These are phyloP conservation scores for Labeo catla DNA, from an alignment of 2,113 vertebrate genomes.

Conservation along the genomic window DNA sequence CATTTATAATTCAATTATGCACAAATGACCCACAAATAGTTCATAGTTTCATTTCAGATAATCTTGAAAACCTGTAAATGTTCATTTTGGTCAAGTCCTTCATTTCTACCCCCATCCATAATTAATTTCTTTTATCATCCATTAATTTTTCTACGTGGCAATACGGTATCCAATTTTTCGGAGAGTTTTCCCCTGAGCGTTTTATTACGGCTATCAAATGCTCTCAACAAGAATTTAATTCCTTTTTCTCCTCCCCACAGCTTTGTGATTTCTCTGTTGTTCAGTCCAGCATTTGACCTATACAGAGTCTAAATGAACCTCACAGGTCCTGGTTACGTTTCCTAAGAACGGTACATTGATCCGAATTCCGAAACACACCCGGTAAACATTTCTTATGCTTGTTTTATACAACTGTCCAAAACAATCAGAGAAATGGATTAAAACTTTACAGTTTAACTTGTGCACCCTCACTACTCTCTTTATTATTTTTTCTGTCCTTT, in stretches of 20 bases:
- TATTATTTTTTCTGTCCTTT: not conserved
- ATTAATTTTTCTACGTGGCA: conserved; percentile 4
- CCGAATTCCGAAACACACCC: not conserved
- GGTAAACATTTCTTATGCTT: not conserved
- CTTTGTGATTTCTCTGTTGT: conserved; percentile 25
- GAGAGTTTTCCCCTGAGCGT: conserved; percentile 5
- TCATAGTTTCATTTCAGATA: conserved; percentile 18
- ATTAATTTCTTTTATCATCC: conserved; percentile 42
- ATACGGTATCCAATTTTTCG: conserved; percentile 8
- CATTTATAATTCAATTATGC: not conserved
- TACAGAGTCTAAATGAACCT: not conserved
- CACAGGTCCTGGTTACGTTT: not conserved
- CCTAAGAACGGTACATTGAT: not conserved
- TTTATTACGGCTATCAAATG: conserved; percentile 37
- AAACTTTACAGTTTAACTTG: not conserved
- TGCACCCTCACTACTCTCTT: not conserved
- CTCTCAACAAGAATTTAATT: conserved; percentile 30
- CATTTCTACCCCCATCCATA: not conserved
- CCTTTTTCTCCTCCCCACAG: not conserved
- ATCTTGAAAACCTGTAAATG: not conserved
- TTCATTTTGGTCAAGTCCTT: conserved; percentile 40
- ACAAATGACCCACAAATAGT: conserved; percentile 10
- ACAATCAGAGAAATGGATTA: conserved; percentile 7
- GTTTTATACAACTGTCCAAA: conserved; percentile 13
- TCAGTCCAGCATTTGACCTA: not conserved